A percentile compares a stretch with the other conserved stretches of the same genome.
These are phyloP conservation scores for Orientallactaga bullata DNA, from an alignment of 2,113 vertebrate species.

Conservation along the genomic window DNA sequence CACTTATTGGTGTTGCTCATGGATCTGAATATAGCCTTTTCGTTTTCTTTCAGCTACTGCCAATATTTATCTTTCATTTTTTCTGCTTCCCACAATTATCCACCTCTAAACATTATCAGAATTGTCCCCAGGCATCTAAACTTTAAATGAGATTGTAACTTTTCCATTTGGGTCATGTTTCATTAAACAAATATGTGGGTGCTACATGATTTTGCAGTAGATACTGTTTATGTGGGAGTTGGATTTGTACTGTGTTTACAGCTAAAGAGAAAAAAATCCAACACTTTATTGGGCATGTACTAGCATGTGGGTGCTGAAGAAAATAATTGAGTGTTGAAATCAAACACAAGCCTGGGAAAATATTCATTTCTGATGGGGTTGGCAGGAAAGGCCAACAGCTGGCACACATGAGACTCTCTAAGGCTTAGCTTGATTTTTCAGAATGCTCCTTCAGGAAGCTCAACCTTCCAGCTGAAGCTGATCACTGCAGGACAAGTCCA, in stretches of 20 bases:
- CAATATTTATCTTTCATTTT: constrained; percentile 69
- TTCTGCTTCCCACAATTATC: constrained; percentile 79
- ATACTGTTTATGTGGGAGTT: constrained; percentile 70
- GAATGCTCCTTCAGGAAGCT: neutral
- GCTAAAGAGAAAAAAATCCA: constrained; percentile 81
- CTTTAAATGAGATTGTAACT: constrained; percentile 75
- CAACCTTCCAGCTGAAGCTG: neutral
- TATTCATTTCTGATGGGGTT: constrained; percentile 65
- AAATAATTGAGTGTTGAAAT: constrained; percentile 82
- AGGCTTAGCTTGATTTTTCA: neutral
- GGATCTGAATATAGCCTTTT: constrained; percentile 54
- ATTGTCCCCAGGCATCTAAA: constrained; percentile 61
- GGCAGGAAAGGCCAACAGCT: constrained; percentile 49
- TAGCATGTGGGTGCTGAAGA: constrained; percentile 77
- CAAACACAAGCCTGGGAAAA: constrained; percentile 79
- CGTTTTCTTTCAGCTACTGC: constrained; percentile 66
- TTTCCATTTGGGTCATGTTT: constrained; percentile 77
- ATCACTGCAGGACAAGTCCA: neutral
- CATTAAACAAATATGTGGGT: constrained; percentile 73
- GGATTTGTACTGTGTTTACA: constrained; percentile 76
- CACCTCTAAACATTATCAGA: constrained; percentile 79
- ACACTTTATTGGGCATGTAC: constrained; percentile 73
- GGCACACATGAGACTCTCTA: constrained; percentile 37
- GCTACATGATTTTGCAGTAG: constrained; percentile 80
- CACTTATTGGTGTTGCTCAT: constrained; percentile 63